Conservation (phyloP, 1,140 invertebrate species). For the Forficula auricularia region DNA sequence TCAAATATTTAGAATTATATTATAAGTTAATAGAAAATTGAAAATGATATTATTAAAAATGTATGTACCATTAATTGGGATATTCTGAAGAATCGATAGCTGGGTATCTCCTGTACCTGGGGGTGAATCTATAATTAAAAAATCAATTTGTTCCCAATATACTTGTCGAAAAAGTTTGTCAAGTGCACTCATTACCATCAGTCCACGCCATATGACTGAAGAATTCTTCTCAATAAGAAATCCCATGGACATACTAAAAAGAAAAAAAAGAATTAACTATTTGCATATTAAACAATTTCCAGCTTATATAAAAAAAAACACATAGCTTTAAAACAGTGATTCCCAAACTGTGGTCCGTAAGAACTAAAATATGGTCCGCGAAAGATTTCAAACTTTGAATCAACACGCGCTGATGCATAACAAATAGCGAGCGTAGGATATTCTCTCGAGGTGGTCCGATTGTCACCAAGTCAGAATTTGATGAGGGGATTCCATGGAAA, state of each 20-base stretch:
- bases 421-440: no score
- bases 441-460: no score
- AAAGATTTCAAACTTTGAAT: no score
- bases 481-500: no score
- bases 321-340: not conserved
- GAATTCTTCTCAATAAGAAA: slow-evolving; percentile 60
- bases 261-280: not conserved
- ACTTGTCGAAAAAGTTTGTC: slow-evolving; percentile 68
- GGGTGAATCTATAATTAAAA: slow-evolving; percentile 72
- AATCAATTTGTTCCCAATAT: slow-evolving; percentile 62
- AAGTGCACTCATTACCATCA: slow-evolving; percentile 88
- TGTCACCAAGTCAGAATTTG: no score
- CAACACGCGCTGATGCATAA: no score
- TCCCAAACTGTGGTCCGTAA: slow-evolving; percentile 5
- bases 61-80: slow-evolving; percentile 54
- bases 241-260: slow-evolving; percentile 74
- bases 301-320: not conserved
- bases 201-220: slow-evolving; percentile 72
- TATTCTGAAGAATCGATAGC: slow-evolving; percentile 68
- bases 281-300: not conserved
- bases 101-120: slow-evolving; percentile 85
- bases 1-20: no score
- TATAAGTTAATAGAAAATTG: no score
- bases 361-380: not conserved
- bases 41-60: no score